Evolutionary conservation across 2,888 invertebrate genomes (phyloP).

Genomic region (Chrysolina americana): DNA sequence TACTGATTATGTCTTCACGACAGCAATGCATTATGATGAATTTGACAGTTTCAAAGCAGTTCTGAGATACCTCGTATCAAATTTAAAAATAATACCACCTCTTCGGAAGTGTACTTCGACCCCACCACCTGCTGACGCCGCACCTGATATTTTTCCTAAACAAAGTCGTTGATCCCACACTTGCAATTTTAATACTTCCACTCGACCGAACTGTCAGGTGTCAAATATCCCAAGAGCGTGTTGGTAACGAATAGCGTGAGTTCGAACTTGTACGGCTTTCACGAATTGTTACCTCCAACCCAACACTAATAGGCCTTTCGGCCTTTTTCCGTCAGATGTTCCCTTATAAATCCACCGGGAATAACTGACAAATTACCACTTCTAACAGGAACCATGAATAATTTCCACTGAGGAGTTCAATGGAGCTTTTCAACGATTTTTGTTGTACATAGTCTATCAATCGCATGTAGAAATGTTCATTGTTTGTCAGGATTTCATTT

Average conservation of each 20-base stretch:
- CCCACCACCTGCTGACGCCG: too few relatives aligned
- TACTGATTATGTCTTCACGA: too few relatives aligned
- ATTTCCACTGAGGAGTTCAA: not conserved
- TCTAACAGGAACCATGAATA: not conserved
- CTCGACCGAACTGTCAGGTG: conserved; percentile 14
- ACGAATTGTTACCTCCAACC: conserved; percentile 13
- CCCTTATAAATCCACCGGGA: conserved; percentile 13
- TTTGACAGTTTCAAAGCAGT: too few relatives aligned
- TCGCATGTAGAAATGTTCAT: too few relatives aligned
- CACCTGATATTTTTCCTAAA: not conserved
- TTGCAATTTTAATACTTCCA: not conserved
- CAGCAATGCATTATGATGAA: too few relatives aligned
- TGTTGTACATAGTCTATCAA: too few relatives aligned
- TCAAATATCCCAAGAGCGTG: conserved; percentile 11
- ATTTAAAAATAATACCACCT: too few relatives aligned
- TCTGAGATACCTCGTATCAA: too few relatives aligned
- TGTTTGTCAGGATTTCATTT: too few relatives aligned
- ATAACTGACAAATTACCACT: conserved; percentile 16
- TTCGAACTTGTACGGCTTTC: conserved; percentile 1
- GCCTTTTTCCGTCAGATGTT: conserved; percentile 18
- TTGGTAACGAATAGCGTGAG: conserved; percentile 15
- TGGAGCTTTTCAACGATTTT: not conserved
- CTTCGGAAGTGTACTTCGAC: too few relatives aligned
- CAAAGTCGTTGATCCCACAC: not conserved
- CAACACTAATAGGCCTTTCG: conserved; percentile 18